Evolutionary conservation across 1,140 invertebrate species (phyloP).

Genomic region (Zaprionus africanus): DNA sequence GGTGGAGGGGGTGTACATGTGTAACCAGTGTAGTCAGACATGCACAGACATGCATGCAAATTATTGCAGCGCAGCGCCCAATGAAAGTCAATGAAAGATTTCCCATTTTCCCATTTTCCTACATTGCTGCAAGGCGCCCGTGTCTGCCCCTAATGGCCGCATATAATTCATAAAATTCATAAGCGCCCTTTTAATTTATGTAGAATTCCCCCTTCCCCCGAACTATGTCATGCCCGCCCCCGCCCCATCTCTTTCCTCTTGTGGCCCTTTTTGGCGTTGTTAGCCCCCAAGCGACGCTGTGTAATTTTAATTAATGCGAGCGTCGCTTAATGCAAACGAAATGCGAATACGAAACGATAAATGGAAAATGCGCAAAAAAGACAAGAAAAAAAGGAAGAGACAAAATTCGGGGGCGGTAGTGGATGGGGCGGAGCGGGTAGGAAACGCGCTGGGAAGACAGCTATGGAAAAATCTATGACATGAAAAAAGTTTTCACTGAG

Average conservation of each 20-base stretch:
- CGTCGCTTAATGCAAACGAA: conserved; percentile 55
- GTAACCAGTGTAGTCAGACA: conserved; percentile 66
- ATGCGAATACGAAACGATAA: conserved; percentile 65
- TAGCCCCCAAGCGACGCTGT: conserved; percentile 52
- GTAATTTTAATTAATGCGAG: conserved; percentile 80
- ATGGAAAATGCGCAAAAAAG: conserved; percentile 33
- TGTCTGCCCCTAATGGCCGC: conserved; percentile 40
- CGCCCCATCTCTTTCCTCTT: neutral
- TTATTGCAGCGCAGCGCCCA: conserved; percentile 62
- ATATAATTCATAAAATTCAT: conserved; percentile 82
- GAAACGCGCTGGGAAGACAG: conserved; percentile 7
- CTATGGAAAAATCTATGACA: conserved; percentile 29
- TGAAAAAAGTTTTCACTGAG: conserved; percentile 28
- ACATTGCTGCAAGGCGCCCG: conserved; percentile 37
- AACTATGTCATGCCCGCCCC: neutral
- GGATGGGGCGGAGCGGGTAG: neutral
- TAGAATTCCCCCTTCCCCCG: conserved; percentile 38
- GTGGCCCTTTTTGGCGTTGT: conserved; percentile 7
- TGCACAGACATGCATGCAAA: conserved; percentile 78
- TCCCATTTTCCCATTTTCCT: conserved; percentile 57
- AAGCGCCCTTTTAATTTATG: conserved; percentile 79
- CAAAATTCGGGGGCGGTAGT: conserved; percentile 8
- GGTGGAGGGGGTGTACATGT: conserved; percentile 29
- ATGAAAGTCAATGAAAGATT: conserved; percentile 72
- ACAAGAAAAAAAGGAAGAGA: conserved; percentile 25